Evolutionary conservation across 2,797 vertebrate species (phyloP).

Genomic region (Bucorvus abyssinicus): DNA sequence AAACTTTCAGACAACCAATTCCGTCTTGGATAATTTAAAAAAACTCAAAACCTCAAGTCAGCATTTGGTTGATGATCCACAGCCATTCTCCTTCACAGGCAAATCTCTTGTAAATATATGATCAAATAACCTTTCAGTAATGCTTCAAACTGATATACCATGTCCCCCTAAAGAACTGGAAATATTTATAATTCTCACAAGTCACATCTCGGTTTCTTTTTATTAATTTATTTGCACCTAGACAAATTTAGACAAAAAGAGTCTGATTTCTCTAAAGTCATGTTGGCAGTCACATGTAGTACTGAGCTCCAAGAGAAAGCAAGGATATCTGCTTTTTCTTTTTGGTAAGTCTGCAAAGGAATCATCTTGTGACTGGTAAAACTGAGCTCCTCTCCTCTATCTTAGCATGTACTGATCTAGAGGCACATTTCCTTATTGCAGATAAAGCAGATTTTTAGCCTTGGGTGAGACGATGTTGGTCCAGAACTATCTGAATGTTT

Average conservation of each 20-base stretch:
- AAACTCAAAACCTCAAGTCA: not conserved
- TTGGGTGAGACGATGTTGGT: not conserved
- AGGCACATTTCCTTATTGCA: not conserved
- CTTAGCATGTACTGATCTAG: not conserved
- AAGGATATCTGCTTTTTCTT: not conserved
- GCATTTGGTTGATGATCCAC: not conserved
- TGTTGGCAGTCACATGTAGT: not conserved
- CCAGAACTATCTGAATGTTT: not conserved
- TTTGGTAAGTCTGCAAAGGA: not conserved
- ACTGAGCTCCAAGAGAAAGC: not conserved
- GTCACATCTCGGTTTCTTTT: not conserved
- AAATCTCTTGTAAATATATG: not conserved
- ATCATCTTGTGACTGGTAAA: not conserved
- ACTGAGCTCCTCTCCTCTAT: not conserved
- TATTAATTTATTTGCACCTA: not conserved
- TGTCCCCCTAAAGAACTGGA: not conserved
- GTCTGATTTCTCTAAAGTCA: not conserved
- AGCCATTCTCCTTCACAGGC: not conserved
- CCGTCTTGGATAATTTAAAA: not conserved
- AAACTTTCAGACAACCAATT: not conserved
- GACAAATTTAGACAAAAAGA: not conserved
- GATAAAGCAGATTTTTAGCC: not conserved
- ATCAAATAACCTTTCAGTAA: not conserved
- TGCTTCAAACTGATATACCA: not conserved
- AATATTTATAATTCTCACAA: not conserved